Conservation (phyloP, 2,888 invertebrate genomes). For the Troides oblongomaculatus region DNA sequence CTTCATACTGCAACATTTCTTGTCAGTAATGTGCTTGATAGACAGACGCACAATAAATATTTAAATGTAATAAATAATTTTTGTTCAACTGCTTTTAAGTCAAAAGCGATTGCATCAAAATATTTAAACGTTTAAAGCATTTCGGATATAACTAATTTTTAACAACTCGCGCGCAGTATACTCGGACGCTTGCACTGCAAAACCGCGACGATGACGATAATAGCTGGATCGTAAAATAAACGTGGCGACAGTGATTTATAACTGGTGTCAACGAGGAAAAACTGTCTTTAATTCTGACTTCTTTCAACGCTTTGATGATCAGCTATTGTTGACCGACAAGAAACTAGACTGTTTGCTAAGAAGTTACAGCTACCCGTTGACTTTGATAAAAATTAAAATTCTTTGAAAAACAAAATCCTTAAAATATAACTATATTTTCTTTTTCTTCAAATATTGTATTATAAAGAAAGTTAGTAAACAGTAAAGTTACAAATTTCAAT, state of each 20-base stretch:
- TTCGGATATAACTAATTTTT: slow-evolving; percentile 65
- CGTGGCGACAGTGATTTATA: slow-evolving; percentile 70
- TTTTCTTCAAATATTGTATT: too few species aligned
- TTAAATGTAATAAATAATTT: too few species aligned
- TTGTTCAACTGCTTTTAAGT: too few species aligned
- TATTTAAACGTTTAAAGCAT: slow-evolving; percentile 42
- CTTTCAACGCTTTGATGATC: slow-evolving; percentile 66
- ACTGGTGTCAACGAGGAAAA: slow-evolving; percentile 70
- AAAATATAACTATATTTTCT: too few species aligned
- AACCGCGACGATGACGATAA: slow-evolving; percentile 73
- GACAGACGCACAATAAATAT: too few species aligned
- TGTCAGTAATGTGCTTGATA: too few species aligned
- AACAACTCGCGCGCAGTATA: slow-evolving; percentile 60
- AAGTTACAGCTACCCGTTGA: slow-evolving; percentile 3
- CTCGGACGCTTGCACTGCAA: slow-evolving; percentile 62
- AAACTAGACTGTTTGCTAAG: slow-evolving; percentile 8
- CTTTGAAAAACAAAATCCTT: too few species aligned
- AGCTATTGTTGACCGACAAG: slow-evolving; percentile 57
- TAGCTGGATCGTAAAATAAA: slow-evolving; percentile 75
- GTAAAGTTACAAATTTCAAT: too few species aligned
- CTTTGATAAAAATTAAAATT: neutral
- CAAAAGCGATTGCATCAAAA: too few species aligned
- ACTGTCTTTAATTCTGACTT: slow-evolving; percentile 63
- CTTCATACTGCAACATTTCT: too few species aligned
- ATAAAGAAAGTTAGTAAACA: too few species aligned